phyloP scores from a whole-genome alignment of 30 jellyfish, hydroid and myxozoan genomes.

The Aurelia aurita complex sp. Pacific region DNA sequence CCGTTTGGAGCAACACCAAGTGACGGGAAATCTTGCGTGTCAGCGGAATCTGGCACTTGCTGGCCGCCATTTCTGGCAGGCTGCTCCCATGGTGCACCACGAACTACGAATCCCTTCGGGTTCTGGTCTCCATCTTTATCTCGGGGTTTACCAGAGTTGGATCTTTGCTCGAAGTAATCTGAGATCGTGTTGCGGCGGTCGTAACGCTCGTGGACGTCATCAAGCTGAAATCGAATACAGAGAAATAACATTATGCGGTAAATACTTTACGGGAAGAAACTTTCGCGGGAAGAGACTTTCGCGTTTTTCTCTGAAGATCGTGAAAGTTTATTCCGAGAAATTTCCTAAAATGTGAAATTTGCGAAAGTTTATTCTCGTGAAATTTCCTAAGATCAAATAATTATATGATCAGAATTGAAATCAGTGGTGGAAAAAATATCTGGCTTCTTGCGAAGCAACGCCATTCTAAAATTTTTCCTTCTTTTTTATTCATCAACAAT shows the following conservation, averaged over 20 bases:
- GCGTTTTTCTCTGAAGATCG: no score
- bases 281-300: background rate
- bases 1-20: conserved; percentile 62
- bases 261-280: background rate
- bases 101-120: conserved; percentile 84
- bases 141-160: conserved; percentile 32
- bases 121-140: conserved; percentile 32
- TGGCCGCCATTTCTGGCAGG: conserved; percentile 43
- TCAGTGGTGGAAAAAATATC: no score
- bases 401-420: no score
- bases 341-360: no score
- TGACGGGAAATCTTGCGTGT: conserved; percentile 84
- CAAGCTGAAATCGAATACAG: conserved; percentile 59
- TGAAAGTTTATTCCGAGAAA: no score
- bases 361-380: no score
- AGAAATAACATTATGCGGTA: background rate
- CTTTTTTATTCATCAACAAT: no score
- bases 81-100: conserved; percentile 94
- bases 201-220: conserved; percentile 84
- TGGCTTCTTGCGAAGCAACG: no score
- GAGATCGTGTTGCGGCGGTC: conserved; percentile 69
- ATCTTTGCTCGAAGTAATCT: conserved; percentile 63
- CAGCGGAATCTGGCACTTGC: conserved; percentile 76
- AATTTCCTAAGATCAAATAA: no score
- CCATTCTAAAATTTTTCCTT: no score